Percentiles rank a stretch among this genome's conserved stretches.
Conservation (phyloP, 2,797 vertebrate species). For the Manis javanica region DNA sequence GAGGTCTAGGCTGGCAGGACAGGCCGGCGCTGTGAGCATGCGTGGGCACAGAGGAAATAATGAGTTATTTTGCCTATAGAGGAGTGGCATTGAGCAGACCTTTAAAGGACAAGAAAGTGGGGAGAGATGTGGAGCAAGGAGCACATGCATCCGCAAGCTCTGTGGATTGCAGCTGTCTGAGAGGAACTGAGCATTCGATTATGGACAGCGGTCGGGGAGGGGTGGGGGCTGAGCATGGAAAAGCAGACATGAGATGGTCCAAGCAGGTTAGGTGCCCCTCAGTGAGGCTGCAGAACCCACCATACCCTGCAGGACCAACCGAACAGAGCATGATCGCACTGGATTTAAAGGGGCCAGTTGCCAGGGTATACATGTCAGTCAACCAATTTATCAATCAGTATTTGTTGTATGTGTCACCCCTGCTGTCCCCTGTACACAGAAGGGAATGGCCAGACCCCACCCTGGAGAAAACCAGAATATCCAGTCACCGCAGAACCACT, state of each 20-base stretch:
- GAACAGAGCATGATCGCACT: neutral
- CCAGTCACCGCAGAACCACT: neutral
- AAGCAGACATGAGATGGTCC: neutral
- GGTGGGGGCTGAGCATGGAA: rapidly evolving
- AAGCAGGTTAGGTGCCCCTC: neutral
- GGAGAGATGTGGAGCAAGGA: neutral
- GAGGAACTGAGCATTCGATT: neutral
- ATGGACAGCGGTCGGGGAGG: rapidly evolving
- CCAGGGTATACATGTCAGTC: neutral
- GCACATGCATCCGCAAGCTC: neutral
- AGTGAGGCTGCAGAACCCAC: neutral
- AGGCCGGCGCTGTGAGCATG: no score
- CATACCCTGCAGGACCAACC: neutral
- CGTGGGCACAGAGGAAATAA: neutral
- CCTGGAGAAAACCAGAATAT: neutral
- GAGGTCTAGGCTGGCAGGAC: neutral
- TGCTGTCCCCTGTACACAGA: neutral
- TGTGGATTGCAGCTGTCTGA: neutral
- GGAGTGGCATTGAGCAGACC: no score
- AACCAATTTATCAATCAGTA: no score
- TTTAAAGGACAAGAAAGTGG: neutral
- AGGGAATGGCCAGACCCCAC: rapidly evolving
- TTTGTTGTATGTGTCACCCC: no score
- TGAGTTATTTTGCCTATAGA: neutral
- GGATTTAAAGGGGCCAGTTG: neutral